These are phyloP conservation scores for Yponomeuta cagnagella DNA, from an alignment of 2,888 invertebrate genomes.

Conservation along the genomic window DNA sequence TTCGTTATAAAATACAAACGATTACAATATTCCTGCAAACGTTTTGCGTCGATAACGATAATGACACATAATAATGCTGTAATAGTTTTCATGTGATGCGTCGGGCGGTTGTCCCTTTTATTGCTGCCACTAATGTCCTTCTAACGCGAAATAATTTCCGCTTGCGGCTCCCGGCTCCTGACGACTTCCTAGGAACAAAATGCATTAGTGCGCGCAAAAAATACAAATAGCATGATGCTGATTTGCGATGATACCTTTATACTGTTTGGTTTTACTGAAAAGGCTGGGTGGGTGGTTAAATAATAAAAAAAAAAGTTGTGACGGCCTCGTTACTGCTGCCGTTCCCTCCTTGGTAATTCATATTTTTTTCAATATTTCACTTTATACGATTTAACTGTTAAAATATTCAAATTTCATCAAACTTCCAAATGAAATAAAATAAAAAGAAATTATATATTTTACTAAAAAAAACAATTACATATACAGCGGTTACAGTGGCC, in stretches of 20 bases:
- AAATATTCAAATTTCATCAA: no score
- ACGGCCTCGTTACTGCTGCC: no score
- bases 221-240: conserved; percentile 13
- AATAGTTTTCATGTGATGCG: not conserved
- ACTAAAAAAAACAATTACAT: no score
- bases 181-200: conserved; percentile 21
- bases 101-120: conserved; percentile 20
- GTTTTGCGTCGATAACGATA: conserved; percentile 3
- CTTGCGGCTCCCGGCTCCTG: conserved; percentile 17
- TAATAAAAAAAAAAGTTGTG: no score
- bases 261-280: not conserved
- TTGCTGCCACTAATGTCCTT: conserved; percentile 20
- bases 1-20: not conserved
- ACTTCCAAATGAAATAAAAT: no score
- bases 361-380: no score
- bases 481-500: no score
- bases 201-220: conserved; percentile 18
- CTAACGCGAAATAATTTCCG: conserved; percentile 23
- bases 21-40: not conserved
- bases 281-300: not conserved
- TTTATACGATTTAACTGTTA: no score
- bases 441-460: no score
- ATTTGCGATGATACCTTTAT: conserved; percentile 12
- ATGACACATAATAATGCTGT: not conserved
- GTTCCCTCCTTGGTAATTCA: no score